Percentiles rank a stretch among this genome's conserved stretches.
These are phyloP conservation scores for Rotaria sp. DNA, from an alignment of 2,888 invertebrate genomes.

Conservation along the genomic window DNA sequence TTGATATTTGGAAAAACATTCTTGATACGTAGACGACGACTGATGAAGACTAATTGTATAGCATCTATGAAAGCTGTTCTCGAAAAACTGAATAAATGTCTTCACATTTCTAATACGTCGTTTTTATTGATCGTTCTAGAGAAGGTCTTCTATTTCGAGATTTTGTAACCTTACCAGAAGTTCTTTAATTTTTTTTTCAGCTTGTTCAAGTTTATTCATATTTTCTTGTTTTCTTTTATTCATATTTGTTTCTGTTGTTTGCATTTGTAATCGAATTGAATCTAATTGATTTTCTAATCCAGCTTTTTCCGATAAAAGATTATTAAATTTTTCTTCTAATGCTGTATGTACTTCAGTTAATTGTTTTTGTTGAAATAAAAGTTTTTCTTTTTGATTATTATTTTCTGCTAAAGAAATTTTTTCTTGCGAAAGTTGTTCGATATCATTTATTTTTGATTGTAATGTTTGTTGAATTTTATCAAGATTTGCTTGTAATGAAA, in stretches of 20 bases:
- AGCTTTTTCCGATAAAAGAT: background rate
- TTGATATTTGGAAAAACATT: no score
- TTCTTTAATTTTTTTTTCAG: background rate
- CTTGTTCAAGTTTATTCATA: background rate
- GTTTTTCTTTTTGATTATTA: background rate
- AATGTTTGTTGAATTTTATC: background rate
- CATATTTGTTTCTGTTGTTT: background rate
- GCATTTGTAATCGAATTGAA: background rate
- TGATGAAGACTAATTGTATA: no score
- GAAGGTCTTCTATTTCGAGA: no score
- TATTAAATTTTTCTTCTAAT: background rate
- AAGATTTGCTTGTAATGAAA: background rate
- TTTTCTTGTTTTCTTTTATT: background rate
- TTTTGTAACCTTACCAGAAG: background rate
- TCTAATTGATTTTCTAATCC: background rate
- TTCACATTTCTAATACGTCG: no score
- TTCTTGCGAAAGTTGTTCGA: background rate
- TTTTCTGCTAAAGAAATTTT: background rate
- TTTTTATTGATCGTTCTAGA: no score
- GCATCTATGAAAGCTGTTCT: no score
- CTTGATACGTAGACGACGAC: no score
- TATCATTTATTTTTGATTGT: background rate
- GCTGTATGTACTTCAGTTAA: background rate
- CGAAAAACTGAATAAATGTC: no score
- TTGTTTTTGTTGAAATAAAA: background rate